Evolutionary conservation across 2,888 invertebrate genomes (phyloP).

Genomic region (Sepiola atlantica): DNA sequence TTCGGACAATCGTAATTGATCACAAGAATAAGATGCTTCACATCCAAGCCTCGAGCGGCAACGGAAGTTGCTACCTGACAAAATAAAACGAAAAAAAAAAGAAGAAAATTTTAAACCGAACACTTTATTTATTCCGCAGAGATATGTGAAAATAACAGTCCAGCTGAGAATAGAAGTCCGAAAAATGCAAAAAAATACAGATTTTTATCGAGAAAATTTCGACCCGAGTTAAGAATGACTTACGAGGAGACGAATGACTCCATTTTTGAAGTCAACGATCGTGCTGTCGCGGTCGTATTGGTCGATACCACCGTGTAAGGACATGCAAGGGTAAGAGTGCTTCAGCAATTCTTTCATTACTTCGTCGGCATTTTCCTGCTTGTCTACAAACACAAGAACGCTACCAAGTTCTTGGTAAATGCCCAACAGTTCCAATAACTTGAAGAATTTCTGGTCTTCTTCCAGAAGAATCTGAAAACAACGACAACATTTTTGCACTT

Average conservation of each 20-base stretch:
- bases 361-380: constrained; percentile 97
- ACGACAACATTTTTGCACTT: not conserved
- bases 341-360: constrained; percentile 91
- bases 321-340: constrained; percentile 96
- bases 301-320: constrained; percentile 98
- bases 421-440: constrained; percentile 96
- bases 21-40: constrained; percentile 96
- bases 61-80: constrained; percentile 92
- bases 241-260: constrained; percentile 89
- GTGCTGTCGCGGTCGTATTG: constrained; percentile 99
- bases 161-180: too few relatives aligned
- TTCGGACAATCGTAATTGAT: constrained; percentile 99
- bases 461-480: constrained; percentile 81
- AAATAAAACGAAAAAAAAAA: constrained; percentile 46
- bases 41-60: constrained; percentile 97
- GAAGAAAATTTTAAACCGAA: not conserved
- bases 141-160: too few relatives aligned
- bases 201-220: not conserved
- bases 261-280: constrained; percentile 96
- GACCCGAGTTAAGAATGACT: constrained; percentile 54
- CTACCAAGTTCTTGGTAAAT: constrained; percentile 93
- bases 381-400: constrained; percentile 97
- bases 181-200: too few relatives aligned
- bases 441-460: constrained; percentile 97
- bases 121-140: not conserved